Evolutionary conservation across 2,888 invertebrate species (phyloP), one percentile per base, ranked within the genome.

Genomic region (Therioaphis trifolii): DNA sequence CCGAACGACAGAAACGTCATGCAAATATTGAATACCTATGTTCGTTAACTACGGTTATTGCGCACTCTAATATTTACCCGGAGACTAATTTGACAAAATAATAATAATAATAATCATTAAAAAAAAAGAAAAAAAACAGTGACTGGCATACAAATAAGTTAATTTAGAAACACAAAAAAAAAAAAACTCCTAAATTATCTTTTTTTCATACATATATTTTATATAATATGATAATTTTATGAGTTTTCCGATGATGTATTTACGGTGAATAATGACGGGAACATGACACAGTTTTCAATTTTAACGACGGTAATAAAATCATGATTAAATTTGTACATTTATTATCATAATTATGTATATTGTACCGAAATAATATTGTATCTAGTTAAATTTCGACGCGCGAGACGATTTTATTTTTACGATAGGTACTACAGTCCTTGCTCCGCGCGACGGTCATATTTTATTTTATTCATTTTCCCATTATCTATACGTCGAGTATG

Each of bases 81-180:
- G n/a, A n/a, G 4, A 75, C 43, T 61, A 12, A 58, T 75, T 58
- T 75, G 18, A 75, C 24, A 58, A 75, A n/a, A n/a, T n/a, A n/a
- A n/a, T n/a, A n/a, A n/a, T n/a, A n/a, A 75, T 43, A 58, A n/a
- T 58, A 75, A 58, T 58, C 40, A 24, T 58, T 40, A 40, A 11
- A 75, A 40, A 72, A 21, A 35, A 14, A 29, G 2, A 52, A 52
- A n/a, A 71, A 29, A 29, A 71, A 18, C 46, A 27, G 21, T 29
- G 55, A 55, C 55, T 21, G 21, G 21, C 58, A 75, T 24, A 75
- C 24, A n/a, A 75, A 75, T 43, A 15, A 58, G 75, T 61, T 43
- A 27, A 74, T 55, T 58, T 24, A 43, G n/a, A 43, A 27, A 27
- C 18, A 21, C n/a, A n/a, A n/a, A n/a, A n/a, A n/a, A n/a, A 29